A percentile compares a stretch with the other conserved stretches of the same genome.
These are phyloP conservation scores for Drosophila crucigera DNA, from an alignment of 2,888 invertebrate species.

Conservation along the genomic window DNA sequence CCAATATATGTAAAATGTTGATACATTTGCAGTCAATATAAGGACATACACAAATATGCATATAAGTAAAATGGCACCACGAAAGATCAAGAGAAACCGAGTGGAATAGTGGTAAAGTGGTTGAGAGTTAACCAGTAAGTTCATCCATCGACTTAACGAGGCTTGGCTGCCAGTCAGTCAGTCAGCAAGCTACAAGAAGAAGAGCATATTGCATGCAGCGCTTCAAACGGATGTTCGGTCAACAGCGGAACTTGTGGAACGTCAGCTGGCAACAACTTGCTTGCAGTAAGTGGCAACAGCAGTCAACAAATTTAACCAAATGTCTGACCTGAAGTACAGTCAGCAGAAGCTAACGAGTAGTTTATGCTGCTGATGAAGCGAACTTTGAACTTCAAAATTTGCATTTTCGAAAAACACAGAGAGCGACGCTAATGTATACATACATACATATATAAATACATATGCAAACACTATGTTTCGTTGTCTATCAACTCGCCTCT, in stretches of 20 bases:
- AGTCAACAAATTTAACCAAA: background rate
- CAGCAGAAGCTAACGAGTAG: constrained; percentile 21
- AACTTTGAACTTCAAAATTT: constrained; percentile 4
- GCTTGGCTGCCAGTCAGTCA: background rate
- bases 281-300: constrained; percentile 5
- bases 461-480: background rate
- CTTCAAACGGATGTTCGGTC: constrained; percentile 49
- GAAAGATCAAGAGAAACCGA: constrained; percentile 26
- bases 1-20: constrained; percentile 7
- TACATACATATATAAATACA: background rate
- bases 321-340: constrained; percentile 10
- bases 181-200: background rate
- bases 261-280: constrained; percentile 14
- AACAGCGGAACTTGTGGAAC: constrained; percentile 38
- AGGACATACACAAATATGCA: background rate
- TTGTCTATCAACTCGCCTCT: background rate
- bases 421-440: background rate
- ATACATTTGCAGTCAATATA: constrained; percentile 12
- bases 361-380: constrained; percentile 39
- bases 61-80: background rate
- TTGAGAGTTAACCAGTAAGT: constrained; percentile 19
- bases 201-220: constrained; percentile 1
- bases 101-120: background rate
- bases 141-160: constrained; percentile 23
- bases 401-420: background rate